These are phyloP conservation scores for Datnioides undecimradiatus DNA, from an alignment of 2,113 vertebrate species.

Conservation along the genomic window DNA sequence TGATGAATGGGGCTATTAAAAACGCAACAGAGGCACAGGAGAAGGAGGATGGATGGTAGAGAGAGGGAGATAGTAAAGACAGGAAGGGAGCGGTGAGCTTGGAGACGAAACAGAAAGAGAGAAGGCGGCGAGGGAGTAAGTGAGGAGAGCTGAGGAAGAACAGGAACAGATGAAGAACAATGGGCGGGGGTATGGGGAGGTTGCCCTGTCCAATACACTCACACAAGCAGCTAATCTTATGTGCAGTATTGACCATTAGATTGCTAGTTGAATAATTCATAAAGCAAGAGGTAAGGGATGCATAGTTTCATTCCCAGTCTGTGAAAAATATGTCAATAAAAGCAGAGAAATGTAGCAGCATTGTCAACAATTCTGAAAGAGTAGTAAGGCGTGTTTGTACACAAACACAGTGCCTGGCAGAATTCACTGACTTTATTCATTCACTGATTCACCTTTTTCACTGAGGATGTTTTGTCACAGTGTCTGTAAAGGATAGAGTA, in stretches of 20 bases:
- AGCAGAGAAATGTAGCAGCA: constrained; percentile 36
- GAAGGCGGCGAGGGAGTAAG: not conserved
- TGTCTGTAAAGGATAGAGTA: not conserved
- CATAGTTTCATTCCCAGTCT: constrained; percentile 43
- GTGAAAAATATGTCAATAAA: constrained; percentile 42
- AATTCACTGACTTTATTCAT: constrained; percentile 1
- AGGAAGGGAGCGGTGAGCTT: constrained; percentile 20
- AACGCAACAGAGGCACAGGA: constrained; percentile 43
- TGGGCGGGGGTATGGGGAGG: constrained; percentile 32
- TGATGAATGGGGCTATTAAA: constrained; percentile 74
- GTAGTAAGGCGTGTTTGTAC: not conserved
- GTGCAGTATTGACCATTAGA: constrained; percentile 70
- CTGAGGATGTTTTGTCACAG: not conserved
- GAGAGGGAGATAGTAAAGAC: constrained; percentile 24
- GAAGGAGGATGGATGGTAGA: constrained; percentile 16
- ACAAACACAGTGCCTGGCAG: not conserved
- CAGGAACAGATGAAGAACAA: constrained; percentile 53
- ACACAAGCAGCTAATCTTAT: constrained; percentile 68
- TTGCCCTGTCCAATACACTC: constrained; percentile 64
- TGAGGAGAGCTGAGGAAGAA: constrained; percentile 26
- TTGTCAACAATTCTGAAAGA: constrained; percentile 39
- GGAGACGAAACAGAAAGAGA: constrained; percentile 35
- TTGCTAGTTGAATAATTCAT: constrained; percentile 74
- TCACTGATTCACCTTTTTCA: not conserved
- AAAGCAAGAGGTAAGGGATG: constrained; percentile 40